phyloP scores from a whole-genome alignment of 2,113 vertebrate species.

The Toxotes jaculatrix region DNA sequence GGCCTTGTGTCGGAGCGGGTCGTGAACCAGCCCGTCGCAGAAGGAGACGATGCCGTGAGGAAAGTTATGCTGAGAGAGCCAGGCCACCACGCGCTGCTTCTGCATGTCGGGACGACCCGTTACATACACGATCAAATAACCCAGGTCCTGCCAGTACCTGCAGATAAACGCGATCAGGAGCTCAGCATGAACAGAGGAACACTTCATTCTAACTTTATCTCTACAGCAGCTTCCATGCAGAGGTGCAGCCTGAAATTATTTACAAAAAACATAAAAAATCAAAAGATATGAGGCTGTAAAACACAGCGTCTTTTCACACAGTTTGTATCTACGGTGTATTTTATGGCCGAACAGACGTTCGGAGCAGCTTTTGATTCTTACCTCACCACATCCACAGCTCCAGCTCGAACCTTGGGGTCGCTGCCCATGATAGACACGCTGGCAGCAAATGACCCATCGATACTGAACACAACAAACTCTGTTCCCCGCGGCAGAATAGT shows the following conservation, averaged over 20 bases:
- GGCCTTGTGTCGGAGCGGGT: conserved; percentile 96
- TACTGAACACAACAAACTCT: conserved; percentile 98
- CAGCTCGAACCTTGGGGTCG: conserved; percentile 96
- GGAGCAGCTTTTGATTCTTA: conserved; percentile 64
- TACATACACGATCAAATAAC: conserved; percentile 98
- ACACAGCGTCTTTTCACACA: too few relatives aligned
- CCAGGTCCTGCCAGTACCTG: conserved; percentile 99
- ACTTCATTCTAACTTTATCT: too few relatives aligned
- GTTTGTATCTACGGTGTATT: too few relatives aligned
- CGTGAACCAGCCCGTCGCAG: conserved; percentile 97
- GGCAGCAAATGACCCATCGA: conserved; percentile 97
- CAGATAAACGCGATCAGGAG: neutral
- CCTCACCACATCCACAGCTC: conserved; percentile 98
- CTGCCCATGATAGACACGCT: conserved; percentile 99
- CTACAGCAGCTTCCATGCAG: too few relatives aligned
- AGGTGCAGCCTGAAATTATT: too few relatives aligned
- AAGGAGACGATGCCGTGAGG: conserved; percentile 97
- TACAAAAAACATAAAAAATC: too few relatives aligned
- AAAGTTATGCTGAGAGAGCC: conserved; percentile 99
- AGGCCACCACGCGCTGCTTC: conserved; percentile 99
- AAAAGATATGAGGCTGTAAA: too few relatives aligned
- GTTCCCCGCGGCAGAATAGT: conserved; percentile 91
- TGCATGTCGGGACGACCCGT: conserved; percentile 99
- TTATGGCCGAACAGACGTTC: too few relatives aligned
- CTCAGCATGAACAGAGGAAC: neutral